Evolutionary conservation across 2,888 invertebrate genomes (phyloP), one percentile per base, ranked within the genome.

Genomic region (Drosophila algonquin): DNA sequence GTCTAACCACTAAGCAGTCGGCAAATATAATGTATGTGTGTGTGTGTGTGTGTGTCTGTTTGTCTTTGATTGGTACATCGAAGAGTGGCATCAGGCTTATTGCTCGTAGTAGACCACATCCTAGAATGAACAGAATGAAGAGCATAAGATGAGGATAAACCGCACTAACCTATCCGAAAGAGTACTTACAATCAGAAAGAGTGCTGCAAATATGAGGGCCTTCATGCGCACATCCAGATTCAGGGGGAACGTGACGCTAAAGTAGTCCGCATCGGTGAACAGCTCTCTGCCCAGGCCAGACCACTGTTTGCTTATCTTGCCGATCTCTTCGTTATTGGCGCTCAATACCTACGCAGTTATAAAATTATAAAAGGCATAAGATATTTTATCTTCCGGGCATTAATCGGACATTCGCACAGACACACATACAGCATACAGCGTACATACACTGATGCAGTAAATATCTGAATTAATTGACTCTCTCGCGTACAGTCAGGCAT

Each of bases 281-380:
- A 94, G 92, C 92, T 97, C 97, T 67, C 96, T 94, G 4, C 94
- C 93, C 51, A 97, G 87, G 0, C 97, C 97, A 0, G 96, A 94
- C 97, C 97, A 98, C 90, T 96, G 95, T 91, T 97, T 97, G 1
- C 95, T 95, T 83, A 98, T 97, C 90, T 94, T 94, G 1, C 98
- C 98, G 58, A 98, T 95, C 92, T 95, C 94, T 52, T 94, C 93
- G 3, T 95, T 96, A 91, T 97, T 96, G 60, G 93, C 93, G 2
- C 96, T 95, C 89, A 95, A 93, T 79, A 96, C 96, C 92, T 96
- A 90, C 16, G 7, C 7, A 40, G n/a, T 40, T 30, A 92, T 30
- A 92, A 91, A 48, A 35, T 8, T 14, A 54, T 18, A 32, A 21
- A 59, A 50, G 52, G 18, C 7, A 35, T 47, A 47, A 51, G 30